A percentile compares a stretch with the other conserved stretches of the same genome.
phyloP scores from a whole-genome alignment of 2,113 vertebrate species.

The Empidonax traillii region DNA sequence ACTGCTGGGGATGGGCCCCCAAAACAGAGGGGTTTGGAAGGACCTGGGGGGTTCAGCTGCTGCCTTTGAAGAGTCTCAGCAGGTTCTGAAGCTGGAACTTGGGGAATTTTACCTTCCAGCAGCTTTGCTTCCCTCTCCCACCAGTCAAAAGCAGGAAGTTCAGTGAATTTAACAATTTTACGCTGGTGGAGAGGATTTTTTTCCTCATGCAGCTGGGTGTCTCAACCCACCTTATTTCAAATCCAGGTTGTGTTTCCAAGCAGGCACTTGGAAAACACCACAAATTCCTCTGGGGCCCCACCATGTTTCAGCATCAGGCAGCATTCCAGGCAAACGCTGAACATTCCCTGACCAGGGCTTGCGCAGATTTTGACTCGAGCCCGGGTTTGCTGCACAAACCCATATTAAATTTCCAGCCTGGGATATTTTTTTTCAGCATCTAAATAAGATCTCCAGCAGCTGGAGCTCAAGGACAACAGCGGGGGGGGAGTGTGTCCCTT shows the following conservation, averaged over 20 bases:
- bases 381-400: not conserved
- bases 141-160: not conserved
- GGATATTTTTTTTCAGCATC: not conserved
- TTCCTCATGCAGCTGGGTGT: not conserved
- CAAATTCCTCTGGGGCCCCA: not conserved
- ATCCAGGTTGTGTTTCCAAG: not conserved
- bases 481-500: accelerated
- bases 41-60: not conserved
- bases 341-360: not conserved
- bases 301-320: accelerated
- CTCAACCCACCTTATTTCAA: not conserved
- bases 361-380: not conserved
- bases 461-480: not conserved
- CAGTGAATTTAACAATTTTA: not conserved
- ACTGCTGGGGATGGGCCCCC: accelerated
- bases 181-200: accelerated
- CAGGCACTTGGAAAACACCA: not conserved
- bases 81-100: accelerated
- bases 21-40: not conserved
- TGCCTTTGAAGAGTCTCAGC: accelerated
- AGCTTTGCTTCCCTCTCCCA: not conserved
- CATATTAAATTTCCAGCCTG: not conserved
- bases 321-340: not conserved
- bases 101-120: not conserved
- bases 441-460: not conserved